Base-by-base conservation (phyloP, 2,888 invertebrate species). In the Drosophila leonis region DNA sequence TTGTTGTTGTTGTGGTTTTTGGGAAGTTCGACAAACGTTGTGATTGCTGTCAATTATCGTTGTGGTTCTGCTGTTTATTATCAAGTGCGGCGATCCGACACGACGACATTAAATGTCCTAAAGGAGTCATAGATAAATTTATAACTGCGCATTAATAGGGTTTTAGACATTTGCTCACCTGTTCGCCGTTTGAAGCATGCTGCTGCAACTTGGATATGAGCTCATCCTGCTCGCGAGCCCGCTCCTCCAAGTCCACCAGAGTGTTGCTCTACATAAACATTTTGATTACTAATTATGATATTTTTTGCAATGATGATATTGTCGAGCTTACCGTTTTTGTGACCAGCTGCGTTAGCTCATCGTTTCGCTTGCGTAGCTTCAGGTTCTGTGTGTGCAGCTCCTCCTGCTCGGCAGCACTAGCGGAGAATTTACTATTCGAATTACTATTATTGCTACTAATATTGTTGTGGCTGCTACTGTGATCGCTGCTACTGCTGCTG, bases 331-430 rank as follows among this genome's bases (percentile, higher is more conserved):
- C 97, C 80, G 97, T 97, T 90, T 97, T 96, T 79, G 95, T 95
- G 75, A 97, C 96, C 80, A 96, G 95, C 88, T 94, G 94, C 93
- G 96, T 96, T 91, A 97, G 96, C 92, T 96, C 95, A 75, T 94
- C 94, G 56, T 96, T 95, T 90, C 95, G 94, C 48, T 93, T 93
- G 87, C 95, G 95, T 79, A 96, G 93, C 80, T 95, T 95, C 82
- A 94, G 94, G 91, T 95, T 96, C 90, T 96, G 94, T 79, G 94
- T 91, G 41, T 95, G 95, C 57, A 92, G 88, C 71, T 94, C 92
- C 49, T 90, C 79, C 77, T 88, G 82, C 78, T 90, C 74, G 82
- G 82, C 75, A 74, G 81, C 82, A 72, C 57, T 39, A 27, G 44
- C 35, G 79, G 73, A 82, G 76, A 79, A 83, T 78, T 84, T 83